A percentile compares a stretch with the other conserved stretches of the same genome.
phyloP scores from a whole-genome alignment of 2,113 vertebrate genomes.

The Calyptommatus sinebrachiatus region DNA sequence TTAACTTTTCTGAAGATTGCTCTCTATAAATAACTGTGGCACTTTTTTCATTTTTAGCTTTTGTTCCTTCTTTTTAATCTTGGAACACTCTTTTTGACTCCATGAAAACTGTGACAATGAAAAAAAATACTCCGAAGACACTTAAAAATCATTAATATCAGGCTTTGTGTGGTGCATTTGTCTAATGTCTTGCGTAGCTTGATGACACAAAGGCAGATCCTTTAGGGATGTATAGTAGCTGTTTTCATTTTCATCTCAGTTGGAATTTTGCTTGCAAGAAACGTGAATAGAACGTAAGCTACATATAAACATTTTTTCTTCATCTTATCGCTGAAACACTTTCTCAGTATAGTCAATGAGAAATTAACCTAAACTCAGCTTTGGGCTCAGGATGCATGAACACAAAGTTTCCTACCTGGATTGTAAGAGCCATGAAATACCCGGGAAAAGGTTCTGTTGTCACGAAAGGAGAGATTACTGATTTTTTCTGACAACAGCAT shows the following conservation, averaged over 20 bases:
- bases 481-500: too few species aligned
- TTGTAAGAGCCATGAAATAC: too few species aligned
- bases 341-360: background rate
- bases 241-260: conserved; percentile 45
- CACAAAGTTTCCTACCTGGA: too few species aligned
- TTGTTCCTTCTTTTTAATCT: background rate
- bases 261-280: conserved; percentile 32
- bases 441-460: too few species aligned
- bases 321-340: background rate
- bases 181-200: background rate
- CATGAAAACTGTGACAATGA: conserved; percentile 14
- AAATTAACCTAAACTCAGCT: background rate
- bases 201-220: accelerated
- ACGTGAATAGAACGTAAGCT: conserved; percentile 15
- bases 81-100: conserved; percentile 29
- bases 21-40: conserved; percentile 10
- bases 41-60: conserved; percentile 35
- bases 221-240: background rate
- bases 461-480: too few species aligned
- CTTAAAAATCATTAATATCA: background rate
- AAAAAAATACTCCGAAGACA: background rate
- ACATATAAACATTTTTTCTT: background rate
- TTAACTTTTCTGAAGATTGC: conserved; percentile 33
- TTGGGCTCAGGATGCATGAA: background rate
- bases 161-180: background rate